phyloP scores from a whole-genome alignment of 1,140 invertebrate species.

The Ips typographus region DNA sequence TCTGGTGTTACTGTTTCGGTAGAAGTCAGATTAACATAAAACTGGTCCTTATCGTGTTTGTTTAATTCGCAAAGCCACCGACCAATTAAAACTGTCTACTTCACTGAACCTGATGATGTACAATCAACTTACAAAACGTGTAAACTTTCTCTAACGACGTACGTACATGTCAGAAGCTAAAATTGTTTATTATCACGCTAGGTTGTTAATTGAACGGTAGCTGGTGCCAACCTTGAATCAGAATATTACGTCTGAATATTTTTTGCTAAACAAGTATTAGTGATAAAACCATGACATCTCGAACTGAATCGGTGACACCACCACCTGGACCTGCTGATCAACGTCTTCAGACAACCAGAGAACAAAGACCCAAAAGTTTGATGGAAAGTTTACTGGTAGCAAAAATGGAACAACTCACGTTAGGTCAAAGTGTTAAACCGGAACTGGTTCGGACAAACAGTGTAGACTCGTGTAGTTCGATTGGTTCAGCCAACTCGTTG shows the following conservation, averaged over 20 bases:
- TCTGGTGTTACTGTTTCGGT: slow-evolving; percentile 1
- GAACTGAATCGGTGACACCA: slow-evolving; percentile 14
- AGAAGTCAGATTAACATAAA: neutral
- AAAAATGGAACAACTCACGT: slow-evolving; percentile 67
- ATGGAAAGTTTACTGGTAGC: slow-evolving; percentile 77
- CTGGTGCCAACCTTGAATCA: neutral
- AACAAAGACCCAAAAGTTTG: slow-evolving; percentile 61
- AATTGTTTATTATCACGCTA: neutral
- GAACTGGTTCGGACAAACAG: slow-evolving; percentile 70
- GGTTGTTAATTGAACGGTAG: neutral
- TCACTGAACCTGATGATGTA: neutral
- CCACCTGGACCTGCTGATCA: slow-evolving; percentile 19
- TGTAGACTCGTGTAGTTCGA: slow-evolving; percentile 74
- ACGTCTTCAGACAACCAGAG: slow-evolving; percentile 27
- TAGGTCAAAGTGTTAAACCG: slow-evolving; percentile 46
- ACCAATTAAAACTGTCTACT: slow-evolving; percentile 9
- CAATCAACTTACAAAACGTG: neutral
- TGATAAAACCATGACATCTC: too few species aligned
- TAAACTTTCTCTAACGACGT: neutral
- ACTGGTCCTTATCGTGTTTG: neutral
- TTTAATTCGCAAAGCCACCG: neutral
- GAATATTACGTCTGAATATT: neutral
- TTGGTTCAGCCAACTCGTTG: slow-evolving; percentile 65
- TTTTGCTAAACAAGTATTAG: neutral
- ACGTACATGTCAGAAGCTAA: neutral